phyloP scores from a whole-genome alignment of 2,797 vertebrate genomes.

The Tragelaphus eurycerus region DNA sequence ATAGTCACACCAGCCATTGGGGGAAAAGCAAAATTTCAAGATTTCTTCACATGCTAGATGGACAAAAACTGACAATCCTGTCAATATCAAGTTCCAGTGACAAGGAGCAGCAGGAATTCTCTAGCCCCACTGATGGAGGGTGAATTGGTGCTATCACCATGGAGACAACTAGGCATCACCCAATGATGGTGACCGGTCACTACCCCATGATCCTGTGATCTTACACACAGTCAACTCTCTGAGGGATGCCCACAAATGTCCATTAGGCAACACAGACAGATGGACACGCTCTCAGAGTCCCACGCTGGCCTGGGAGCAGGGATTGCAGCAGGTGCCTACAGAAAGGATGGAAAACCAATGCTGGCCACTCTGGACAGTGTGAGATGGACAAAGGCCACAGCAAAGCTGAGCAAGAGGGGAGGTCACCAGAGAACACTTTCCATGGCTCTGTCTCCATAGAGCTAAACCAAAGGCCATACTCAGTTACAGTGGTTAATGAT shows the following conservation, averaged over 20 bases:
- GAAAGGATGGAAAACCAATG: fast-evolving
- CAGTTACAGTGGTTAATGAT: not conserved
- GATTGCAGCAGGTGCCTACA: not conserved
- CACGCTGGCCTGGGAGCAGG: not conserved
- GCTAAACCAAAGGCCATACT: not conserved
- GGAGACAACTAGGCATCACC: fast-evolving
- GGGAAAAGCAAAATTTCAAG: not conserved
- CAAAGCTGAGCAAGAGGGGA: not conserved
- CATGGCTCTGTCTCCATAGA: not conserved
- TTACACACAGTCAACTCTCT: not conserved
- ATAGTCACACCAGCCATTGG: not conserved
- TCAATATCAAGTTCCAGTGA: not conserved
- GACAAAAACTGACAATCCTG: not conserved
- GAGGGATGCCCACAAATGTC: not conserved
- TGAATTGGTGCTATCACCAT: fast-evolving
- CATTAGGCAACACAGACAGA: not conserved
- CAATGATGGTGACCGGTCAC: fast-evolving
- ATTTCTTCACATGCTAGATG: fast-evolving
- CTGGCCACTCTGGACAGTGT: fast-evolving
- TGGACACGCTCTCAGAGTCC: not conserved
- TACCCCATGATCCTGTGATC: fast-evolving
- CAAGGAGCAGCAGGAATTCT: not conserved
- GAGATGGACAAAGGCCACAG: not conserved
- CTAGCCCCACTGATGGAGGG: not conserved
- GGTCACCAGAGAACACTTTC: not conserved